phyloP scores from a whole-genome alignment of 2,797 vertebrate genomes.

The Fistularia commersonii region DNA sequence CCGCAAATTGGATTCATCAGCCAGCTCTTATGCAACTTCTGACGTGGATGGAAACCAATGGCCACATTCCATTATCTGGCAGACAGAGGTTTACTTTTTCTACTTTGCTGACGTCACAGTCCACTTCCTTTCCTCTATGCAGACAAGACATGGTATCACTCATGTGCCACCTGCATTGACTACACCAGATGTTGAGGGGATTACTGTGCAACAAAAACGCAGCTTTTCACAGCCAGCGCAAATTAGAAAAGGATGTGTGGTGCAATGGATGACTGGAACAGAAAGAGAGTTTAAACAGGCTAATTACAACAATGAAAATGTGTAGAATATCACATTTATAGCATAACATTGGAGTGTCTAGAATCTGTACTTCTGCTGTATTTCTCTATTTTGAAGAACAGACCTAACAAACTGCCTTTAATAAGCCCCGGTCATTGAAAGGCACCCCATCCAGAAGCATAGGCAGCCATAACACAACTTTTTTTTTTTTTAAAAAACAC shows the following conservation, averaged over 20 bases:
- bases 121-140: constrained; percentile 3
- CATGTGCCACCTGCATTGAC: constrained; percentile 19
- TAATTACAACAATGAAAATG: too few relatives aligned
- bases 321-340: too few relatives aligned
- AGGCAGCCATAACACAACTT: too few relatives aligned
- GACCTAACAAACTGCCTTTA: too few relatives aligned
- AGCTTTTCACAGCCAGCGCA: neutral
- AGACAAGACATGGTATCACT: constrained; percentile 31
- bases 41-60: constrained; percentile 55
- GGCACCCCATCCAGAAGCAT: too few relatives aligned
- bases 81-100: constrained; percentile 33
- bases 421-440: too few relatives aligned
- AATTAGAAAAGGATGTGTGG: neutral
- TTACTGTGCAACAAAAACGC: neutral
- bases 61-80: constrained; percentile 50
- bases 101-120: constrained; percentile 24
- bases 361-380: too few relatives aligned
- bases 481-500: too few relatives aligned
- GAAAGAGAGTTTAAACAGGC: neutral
- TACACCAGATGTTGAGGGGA: constrained; percentile 37
- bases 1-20: neutral
- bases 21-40: constrained; percentile 31
- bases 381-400: too few relatives aligned
- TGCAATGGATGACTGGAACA: neutral
- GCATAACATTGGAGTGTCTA: too few relatives aligned